Base-by-base conservation (phyloP, 1,140 invertebrate genomes). In the Stenopsyche tienmushanensis region DNA sequence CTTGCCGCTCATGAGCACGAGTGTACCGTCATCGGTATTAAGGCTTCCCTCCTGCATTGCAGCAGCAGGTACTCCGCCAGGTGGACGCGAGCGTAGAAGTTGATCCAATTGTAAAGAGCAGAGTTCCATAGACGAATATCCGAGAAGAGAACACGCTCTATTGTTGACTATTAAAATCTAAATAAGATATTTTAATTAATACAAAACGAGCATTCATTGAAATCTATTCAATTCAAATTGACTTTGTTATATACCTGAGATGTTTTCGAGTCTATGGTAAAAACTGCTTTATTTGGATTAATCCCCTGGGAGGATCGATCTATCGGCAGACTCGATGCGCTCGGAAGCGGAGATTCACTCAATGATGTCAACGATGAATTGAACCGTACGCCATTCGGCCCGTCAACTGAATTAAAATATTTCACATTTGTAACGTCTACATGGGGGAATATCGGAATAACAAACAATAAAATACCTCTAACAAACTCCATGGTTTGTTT, bases 81-180 rank as follows among this genome's bases (percentile, higher is more conserved):
- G 69, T 39, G 80, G 83, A 54, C 82, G 79, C 2, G 79, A 78
- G 25, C 76, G 73, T 0, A 88, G 74, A 10, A 86, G 75, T 64
- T 86, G 81, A 18, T 79, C 81, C 60, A 88, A 79, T 24, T 78
- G 73, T 18, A 82, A 76, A 23, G 80, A 80, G 59, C 83, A 80
- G 3, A 86, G 73, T 65, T 86, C 83, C 2, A 80, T 74, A 1
- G 83, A 79, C 1, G 82, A 81, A 69, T 85, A 85, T 5, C 83
- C 84, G 64, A 87, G 79, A 25, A 87, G 71, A 9, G 83, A 82
- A 71, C 83, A 86, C 45, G 83, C 83, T 65, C 82, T 81, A 64
- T 77, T 81, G 74, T 87, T 87, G 3, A 85, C 84, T 67, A 85
- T 84, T n/a, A 87, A 74, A 62, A 87, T 86, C 82, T 86, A 72